Percentiles rank a stretch among this genome's conserved stretches.
Evolutionary conservation across 2,888 invertebrate genomes (phyloP).

Genomic region (Rhagophthalmus giganteus): DNA sequence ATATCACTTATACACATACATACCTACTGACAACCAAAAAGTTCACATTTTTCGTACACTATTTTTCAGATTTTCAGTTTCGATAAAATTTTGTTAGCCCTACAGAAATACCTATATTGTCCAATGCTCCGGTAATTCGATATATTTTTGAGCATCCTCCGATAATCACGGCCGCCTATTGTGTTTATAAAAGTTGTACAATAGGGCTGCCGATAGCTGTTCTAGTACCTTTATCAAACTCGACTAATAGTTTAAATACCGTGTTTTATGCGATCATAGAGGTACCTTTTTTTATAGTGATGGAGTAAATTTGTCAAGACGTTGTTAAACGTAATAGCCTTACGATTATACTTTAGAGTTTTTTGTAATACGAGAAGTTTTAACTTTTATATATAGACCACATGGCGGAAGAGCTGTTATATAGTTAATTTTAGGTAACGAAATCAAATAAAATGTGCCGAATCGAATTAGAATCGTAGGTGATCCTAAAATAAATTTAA

Average conservation of each 20-base stretch:
- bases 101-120: conserved; percentile 27
- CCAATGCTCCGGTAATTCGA: conserved; percentile 33
- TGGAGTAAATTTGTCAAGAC: conserved; percentile 34
- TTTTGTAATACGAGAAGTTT: conserved; percentile 23
- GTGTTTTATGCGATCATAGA: conserved; percentile 37
- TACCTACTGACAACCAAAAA: no score
- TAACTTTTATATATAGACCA: conserved; percentile 19
- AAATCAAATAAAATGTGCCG: background rate
- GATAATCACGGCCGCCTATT: conserved; percentile 36
- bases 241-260: conserved; percentile 40
- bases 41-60: no score
- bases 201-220: conserved; percentile 37
- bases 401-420: conserved; percentile 3
- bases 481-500: no score
- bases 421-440: background rate
- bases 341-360: conserved; percentile 33
- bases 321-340: conserved; percentile 29
- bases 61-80: conserved; percentile 19
- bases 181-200: conserved; percentile 38
- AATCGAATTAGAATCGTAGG: no score
- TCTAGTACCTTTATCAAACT: conserved; percentile 30
- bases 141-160: conserved; percentile 38
- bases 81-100: conserved; percentile 22
- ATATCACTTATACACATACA: no score
- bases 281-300: conserved; percentile 24